These are phyloP conservation scores for Bufo gargarizans DNA, from an alignment of 2,113 vertebrate genomes.

Conservation along the genomic window DNA sequence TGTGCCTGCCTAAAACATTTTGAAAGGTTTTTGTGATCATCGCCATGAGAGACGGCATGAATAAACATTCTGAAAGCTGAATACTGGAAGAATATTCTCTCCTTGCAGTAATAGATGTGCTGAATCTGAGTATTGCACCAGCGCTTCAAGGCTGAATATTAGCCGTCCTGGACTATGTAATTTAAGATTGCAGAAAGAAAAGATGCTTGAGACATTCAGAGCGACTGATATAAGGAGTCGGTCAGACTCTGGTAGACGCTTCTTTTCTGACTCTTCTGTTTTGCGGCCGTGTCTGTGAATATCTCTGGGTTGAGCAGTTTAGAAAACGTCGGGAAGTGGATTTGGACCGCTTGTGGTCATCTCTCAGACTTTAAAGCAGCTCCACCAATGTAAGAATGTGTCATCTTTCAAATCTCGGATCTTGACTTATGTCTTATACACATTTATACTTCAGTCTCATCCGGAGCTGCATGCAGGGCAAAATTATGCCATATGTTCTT, in stretches of 20 bases:
- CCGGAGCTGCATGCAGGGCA: too few species aligned
- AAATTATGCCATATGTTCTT: not conserved
- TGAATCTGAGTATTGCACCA: not conserved
- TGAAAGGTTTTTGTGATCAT: not conserved
- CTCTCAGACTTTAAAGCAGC: too few species aligned
- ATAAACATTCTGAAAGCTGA: not conserved
- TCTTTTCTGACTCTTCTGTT: not conserved
- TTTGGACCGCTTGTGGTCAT: too few species aligned
- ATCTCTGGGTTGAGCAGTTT: too few species aligned
- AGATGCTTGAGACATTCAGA: not conserved
- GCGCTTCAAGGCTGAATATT: not conserved
- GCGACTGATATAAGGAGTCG: not conserved
- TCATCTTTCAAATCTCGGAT: too few species aligned
- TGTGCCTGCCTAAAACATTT: not conserved
- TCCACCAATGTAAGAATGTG: too few species aligned
- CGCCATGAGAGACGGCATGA: not conserved
- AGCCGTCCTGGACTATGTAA: not conserved
- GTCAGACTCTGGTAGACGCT: not conserved
- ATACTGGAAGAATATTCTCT: not conserved
- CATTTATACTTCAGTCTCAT: too few species aligned
- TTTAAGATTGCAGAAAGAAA: slow-evolving; percentile 15
- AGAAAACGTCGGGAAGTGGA: too few species aligned
- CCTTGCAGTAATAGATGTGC: not conserved
- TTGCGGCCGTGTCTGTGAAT: not conserved
- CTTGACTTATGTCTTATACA: too few species aligned